Evolutionary conservation across 2,113 vertebrate genomes (phyloP).

Genomic region (Pseudonaja textilis): DNA sequence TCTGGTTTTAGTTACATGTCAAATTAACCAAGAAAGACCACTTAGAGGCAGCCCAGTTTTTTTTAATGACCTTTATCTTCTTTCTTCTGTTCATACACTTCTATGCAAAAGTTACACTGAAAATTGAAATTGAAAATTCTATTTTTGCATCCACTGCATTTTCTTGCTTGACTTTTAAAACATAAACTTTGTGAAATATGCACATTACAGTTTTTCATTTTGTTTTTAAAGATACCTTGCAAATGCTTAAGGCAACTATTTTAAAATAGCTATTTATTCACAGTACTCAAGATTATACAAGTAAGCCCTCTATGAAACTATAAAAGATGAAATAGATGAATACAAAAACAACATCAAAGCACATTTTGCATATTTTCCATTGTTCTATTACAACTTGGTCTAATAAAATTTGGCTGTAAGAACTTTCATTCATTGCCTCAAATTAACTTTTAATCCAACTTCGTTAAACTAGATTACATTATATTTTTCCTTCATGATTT

Average conservation of each 20-base stretch:
- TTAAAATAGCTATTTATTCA: conserved; percentile 7
- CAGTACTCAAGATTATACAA: neutral
- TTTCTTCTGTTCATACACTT: neutral
- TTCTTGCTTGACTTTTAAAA: neutral
- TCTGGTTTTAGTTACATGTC: neutral
- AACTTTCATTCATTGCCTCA: neutral
- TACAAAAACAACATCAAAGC: neutral
- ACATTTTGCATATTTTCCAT: no score
- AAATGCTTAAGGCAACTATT: conserved; percentile 8
- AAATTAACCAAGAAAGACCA: neutral
- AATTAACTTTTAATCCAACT: neutral
- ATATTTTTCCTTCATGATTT: neutral
- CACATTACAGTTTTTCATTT: neutral
- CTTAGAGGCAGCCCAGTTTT: neutral
- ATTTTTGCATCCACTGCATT: conserved; percentile 1
- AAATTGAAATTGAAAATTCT: neutral
- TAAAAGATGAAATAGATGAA: conserved; percentile 2
- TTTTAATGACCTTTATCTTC: neutral
- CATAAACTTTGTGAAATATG: neutral
- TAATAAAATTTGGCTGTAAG: neutral
- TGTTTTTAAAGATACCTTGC: neutral
- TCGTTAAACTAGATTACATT: neutral
- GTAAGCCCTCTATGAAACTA: neutral
- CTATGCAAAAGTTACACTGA: neutral
- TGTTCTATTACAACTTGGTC: neutral